Percentiles rank a stretch among this genome's conserved stretches.
These are phyloP conservation scores for Musca domestica DNA, from an alignment of 1,140 invertebrate species.

Conservation along the genomic window DNA sequence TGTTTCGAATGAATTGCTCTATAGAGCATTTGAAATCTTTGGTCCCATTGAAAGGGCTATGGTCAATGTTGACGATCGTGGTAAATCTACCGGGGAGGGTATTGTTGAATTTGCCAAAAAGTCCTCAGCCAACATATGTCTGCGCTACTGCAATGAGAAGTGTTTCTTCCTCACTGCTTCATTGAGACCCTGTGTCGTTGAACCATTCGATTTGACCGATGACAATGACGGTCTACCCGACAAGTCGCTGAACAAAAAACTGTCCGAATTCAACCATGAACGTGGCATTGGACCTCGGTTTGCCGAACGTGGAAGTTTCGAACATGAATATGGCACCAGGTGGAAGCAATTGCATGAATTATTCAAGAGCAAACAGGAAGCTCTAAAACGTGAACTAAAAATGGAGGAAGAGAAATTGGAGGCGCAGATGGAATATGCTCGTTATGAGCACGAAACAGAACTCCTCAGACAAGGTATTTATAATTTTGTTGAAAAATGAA, in stretches of 20 bases:
- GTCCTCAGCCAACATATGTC: conserved; percentile 78
- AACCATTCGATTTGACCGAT: conserved; percentile 84
- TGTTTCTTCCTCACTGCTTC: conserved; percentile 93
- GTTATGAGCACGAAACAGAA: conserved; percentile 89
- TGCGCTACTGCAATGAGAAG: conserved; percentile 87
- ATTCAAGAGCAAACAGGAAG: conserved; percentile 86
- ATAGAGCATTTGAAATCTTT: conserved; percentile 89
- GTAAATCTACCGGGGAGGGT: conserved; percentile 91
- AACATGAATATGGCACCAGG: conserved; percentile 91
- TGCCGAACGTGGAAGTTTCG: conserved; percentile 84
- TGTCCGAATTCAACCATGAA: conserved; percentile 76
- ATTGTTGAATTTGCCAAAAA: conserved; percentile 95
- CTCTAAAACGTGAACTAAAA: conserved; percentile 87
- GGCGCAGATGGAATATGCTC: conserved; percentile 92
- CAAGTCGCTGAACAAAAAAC: conserved; percentile 81
- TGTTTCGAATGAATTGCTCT: conserved; percentile 94
- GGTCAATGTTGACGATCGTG: conserved; percentile 94
- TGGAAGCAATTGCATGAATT: conserved; percentile 96
- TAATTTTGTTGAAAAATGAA: neutral
- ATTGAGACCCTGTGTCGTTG: conserved; percentile 85
- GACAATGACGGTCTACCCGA: conserved; percentile 93
- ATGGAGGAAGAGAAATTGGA: conserved; percentile 88
- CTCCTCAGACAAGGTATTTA: conserved; percentile 76
- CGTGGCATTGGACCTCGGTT: conserved; percentile 84
- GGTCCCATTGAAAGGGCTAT: conserved; percentile 91